Percentiles rank a stretch among this genome's conserved stretches.
These are phyloP conservation scores for Macroramphosus scolopax DNA, from an alignment of 2,797 vertebrate genomes.

Conservation along the genomic window DNA sequence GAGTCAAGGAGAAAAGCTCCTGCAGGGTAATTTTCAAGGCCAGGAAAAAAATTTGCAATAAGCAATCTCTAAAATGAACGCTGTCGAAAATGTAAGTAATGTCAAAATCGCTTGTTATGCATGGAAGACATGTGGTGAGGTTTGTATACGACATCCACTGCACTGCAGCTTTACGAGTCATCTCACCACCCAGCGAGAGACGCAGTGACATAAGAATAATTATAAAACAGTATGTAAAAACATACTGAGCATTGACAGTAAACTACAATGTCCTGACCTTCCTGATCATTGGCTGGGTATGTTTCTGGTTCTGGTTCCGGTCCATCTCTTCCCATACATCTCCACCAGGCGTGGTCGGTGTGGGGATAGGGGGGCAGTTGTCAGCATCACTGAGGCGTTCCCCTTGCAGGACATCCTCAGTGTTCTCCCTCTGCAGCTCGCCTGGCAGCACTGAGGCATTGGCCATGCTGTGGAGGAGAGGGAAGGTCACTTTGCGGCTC, in stretches of 20 bases:
- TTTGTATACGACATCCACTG: too few species aligned
- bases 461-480: constrained; percentile 86
- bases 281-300: constrained; percentile 78
- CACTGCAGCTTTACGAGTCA: too few species aligned
- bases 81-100: too few species aligned
- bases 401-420: constrained; percentile 97
- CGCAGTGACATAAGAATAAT: background rate
- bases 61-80: too few species aligned
- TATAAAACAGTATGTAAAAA: constrained; percentile 1
- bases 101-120: too few species aligned
- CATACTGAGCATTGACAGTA: background rate
- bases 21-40: too few species aligned
- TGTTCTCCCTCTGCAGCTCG: constrained; percentile 94
- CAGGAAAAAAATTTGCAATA: too few species aligned
- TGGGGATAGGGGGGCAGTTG: constrained; percentile 86
- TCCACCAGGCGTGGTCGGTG: constrained; percentile 80
- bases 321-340: constrained; percentile 98
- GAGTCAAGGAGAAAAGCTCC: too few species aligned
- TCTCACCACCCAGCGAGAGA: too few species aligned
- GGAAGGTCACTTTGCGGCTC: constrained; percentile 50
- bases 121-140: too few species aligned
- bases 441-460: constrained; percentile 94
- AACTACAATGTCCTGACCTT: constrained; percentile 80
- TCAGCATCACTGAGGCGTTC: constrained; percentile 97
- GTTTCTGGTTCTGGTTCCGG: constrained; percentile 89